Percentiles rank a stretch among this genome's conserved stretches.
phyloP scores from a whole-genome alignment of 2,888 invertebrate genomes.

The Erebia aethiops region DNA sequence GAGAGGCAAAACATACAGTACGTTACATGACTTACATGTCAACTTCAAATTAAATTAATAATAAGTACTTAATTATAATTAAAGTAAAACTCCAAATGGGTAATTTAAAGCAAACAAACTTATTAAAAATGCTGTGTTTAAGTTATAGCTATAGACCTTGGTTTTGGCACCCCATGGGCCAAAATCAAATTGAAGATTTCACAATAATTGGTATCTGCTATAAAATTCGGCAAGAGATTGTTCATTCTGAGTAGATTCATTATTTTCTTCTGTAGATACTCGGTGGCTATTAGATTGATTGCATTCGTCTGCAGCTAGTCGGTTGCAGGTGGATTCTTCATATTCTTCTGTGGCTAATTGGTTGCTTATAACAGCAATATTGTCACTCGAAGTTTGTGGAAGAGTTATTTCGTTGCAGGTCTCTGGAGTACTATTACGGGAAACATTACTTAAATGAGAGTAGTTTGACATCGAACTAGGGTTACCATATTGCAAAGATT shows the following conservation, averaged over 20 bases:
- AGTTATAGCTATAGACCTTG: not conserved
- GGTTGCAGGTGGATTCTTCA: not conserved
- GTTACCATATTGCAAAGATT: conserved; percentile 3
- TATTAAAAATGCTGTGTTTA: not conserved
- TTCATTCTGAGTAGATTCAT: conserved; percentile 2
- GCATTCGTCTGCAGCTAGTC: not conserved
- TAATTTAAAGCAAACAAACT: conserved; percentile 3
- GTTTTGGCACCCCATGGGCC: conserved; percentile 1
- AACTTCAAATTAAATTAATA: conserved; percentile 2
- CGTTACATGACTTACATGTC: conserved; percentile 4
- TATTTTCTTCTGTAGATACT: conserved; percentile 5
- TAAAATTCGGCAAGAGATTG: not conserved
- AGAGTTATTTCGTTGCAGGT: conserved; percentile 2
- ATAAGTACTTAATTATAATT: not conserved
- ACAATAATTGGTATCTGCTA: not conserved
- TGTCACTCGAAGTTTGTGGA: conserved; percentile 4
- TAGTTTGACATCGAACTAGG: conserved; percentile 5
- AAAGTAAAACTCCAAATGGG: not conserved
- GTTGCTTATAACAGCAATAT: conserved; percentile 4
- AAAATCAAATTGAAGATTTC: conserved; percentile 7
- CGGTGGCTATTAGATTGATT: not conserved
- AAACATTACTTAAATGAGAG: conserved; percentile 10
- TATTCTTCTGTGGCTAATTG: conserved; percentile 3
- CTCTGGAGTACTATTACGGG: conserved; percentile 6
- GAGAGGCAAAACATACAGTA: conserved; percentile 2